Base-by-base conservation (phyloP, 2,797 vertebrate species). In the Echeneis naucrates region DNA sequence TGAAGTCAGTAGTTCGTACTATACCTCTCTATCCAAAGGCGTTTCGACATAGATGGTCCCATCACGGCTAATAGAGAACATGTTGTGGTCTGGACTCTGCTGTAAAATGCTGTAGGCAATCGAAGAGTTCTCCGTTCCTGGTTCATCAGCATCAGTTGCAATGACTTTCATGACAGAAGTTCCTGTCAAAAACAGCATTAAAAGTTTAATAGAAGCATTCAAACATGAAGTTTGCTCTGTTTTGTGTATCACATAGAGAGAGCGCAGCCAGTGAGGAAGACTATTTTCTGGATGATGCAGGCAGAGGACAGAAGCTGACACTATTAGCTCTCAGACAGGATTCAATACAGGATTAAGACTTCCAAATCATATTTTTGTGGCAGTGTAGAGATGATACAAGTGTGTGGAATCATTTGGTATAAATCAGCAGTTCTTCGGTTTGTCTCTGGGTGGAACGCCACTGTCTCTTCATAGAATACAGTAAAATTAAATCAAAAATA, bases 1-100 rank as follows among this genome's bases (percentile, higher is more conserved):
- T 30, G 14, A 33, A 35, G 2, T 10, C 24, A 55, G 27, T 27
- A 33, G 8, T 33, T 38, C 17, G 14, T 77, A 52, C 33, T 35
- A 23, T 63, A 99, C 98, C 95, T 99, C 98, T 96, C 98, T 95
- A 87, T 99, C 96, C 79, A 98, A 53, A 23, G 84, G 2, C 1
- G 12, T 54, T 23, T 68, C 85, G 42, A 97, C 94, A 10, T 0
- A 68, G 77, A 99, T 54, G 9, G 84, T 88, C 0, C 97, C 98
- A 1, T 90, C 74, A 9, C 40, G 72, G n/a, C 64, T 58, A 4
- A 98, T 86, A 23, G 2, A 3, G 83, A 99, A 98, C 78, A 95
- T 81, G 8, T 23, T 27, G 0, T 71, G 0, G 0, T 59, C 2
- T 26, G 96, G 96, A 0, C 87, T 74, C 88, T 97, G 95, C 2